Evolutionary conservation across 2,113 vertebrate species (phyloP), one percentile per base, ranked within the genome.

Genomic region (Siniperca knerii): DNA sequence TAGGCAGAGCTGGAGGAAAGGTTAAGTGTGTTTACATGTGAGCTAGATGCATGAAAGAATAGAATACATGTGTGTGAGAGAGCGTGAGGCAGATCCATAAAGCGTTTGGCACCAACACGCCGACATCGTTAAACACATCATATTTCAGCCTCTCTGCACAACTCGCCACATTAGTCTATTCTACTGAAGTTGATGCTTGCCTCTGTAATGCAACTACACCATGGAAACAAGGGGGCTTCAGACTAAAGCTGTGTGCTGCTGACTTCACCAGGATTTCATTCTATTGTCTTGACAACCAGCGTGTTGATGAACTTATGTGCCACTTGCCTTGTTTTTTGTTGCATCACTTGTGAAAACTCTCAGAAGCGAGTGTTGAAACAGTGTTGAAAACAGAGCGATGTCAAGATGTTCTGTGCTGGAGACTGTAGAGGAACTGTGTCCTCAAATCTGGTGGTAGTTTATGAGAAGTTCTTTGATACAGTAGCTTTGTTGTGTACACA

Each of bases 281-380:
- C 75, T 68, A 92, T 92, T 87, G 94, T 93, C 93, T 88, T 93
- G 92, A 93, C 92, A 93, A 94, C 91, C 74, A 6, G 21, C 89
- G 89, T 88, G 86, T 89, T 87, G 72, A 87, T 84, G 78, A 93
- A 92, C 85, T 93, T 93, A 57, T 82, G 86, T 85, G 75, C 57
- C 67, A 82, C 87, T 80, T 83, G 76, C 37, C 40, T 85, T 58
- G 52, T 55, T 71, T 77, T 42, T 69, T 55, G 8, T 37, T 60
- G 23, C 29, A 18, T 44, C 42, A 13, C 73, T 79, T 65, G 65
- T 66, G 83, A 85, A 82, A 84, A 66, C 35, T 67, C 52, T 75
- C n/a, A 29, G 42, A 10, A 84, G 61, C 2, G 33, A 82, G 79
- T 83, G 79, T 62, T 13, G 52, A 77, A 77, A 73, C 13, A 57